A percentile compares a stretch with the other conserved stretches of the same genome.
These are phyloP conservation scores for Morone chrysops DNA, from an alignment of 2,113 vertebrate genomes.

Conservation along the genomic window DNA sequence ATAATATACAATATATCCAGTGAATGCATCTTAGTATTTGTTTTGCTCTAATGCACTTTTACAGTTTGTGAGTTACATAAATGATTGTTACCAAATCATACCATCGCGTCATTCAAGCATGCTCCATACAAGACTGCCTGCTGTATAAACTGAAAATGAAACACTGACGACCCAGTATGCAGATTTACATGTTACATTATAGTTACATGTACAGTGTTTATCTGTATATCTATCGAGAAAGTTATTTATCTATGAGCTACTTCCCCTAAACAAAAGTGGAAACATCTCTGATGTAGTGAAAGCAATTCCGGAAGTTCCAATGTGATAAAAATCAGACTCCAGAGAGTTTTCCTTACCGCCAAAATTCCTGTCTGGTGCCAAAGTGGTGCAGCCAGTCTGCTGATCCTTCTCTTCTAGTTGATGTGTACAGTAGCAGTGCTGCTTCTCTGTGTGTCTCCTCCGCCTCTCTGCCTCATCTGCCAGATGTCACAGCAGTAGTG, in stretches of 20 bases:
- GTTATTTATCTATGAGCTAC: neutral
- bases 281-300: neutral
- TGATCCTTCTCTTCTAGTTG: neutral
- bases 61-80: neutral
- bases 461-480: conserved; percentile 17
- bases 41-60: neutral
- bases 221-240: too few relatives aligned
- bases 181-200: too few relatives aligned
- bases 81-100: neutral
- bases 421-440: neutral
- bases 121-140: too few relatives aligned
- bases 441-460: conserved; percentile 17
- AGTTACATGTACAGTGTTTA: neutral
- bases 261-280: neutral
- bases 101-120: neutral
- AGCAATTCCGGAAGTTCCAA: neutral
- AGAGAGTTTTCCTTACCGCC: conserved; percentile 19
- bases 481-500: conserved; percentile 31
- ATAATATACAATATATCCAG: neutral
- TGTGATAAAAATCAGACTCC: neutral
- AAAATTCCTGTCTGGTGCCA: neutral
- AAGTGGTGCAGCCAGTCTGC: neutral
- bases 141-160: neutral
- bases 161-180: too few relatives aligned
- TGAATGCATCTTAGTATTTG: neutral